Base-by-base conservation (phyloP, 2,888 invertebrate species). In the Clusia tigrina region DNA sequence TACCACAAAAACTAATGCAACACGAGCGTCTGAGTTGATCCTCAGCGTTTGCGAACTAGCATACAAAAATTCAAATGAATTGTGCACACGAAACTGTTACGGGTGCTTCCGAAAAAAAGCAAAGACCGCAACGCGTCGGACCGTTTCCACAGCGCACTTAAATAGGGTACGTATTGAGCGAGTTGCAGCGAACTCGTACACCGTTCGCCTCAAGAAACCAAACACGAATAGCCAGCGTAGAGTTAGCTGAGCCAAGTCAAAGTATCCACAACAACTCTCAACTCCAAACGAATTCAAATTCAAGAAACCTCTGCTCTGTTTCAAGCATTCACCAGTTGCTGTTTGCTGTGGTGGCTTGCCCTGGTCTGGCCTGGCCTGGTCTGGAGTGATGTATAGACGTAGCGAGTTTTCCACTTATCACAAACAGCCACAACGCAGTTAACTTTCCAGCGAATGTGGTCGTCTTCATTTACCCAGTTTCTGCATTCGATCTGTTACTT, bases 181-280 rank as follows among this genome's bases (percentile, higher is more conserved):
- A 6, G 20, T 20, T 15, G 69, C 62, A 37, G 60, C 69, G 63
- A 24, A 66, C 68, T 77, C 64, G 65, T 78, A 77, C 78, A 81
- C 83, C 79, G 83, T 74, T 81, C 83, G 77, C 81, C 75, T 81
- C 80, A 79, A 81, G 70, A 73, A 71, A 74, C 80, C 78, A 79
- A 77, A 79, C 77, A 76, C 81, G 81, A 83, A 83, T 83, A 83
- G 79, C 75, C 69, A 69, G 65, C 63, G 63, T 59, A 52, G 61
- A 64, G 63, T 57, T 58, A 37, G n/a, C n/a, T n/a, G n/a, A 65
- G 56, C 55, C 56, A 58, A 51, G 58, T 58, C 58, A 51, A 58
- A 58, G 58, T 32, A 58, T 51, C 58, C 51, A 52, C 22, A 24
- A 37, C 37, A 18, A 32, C 22, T 12, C 18, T 9, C 25, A 38